Conservation (phyloP, 2,888 invertebrate genomes). For the Anticlea derivata region DNA sequence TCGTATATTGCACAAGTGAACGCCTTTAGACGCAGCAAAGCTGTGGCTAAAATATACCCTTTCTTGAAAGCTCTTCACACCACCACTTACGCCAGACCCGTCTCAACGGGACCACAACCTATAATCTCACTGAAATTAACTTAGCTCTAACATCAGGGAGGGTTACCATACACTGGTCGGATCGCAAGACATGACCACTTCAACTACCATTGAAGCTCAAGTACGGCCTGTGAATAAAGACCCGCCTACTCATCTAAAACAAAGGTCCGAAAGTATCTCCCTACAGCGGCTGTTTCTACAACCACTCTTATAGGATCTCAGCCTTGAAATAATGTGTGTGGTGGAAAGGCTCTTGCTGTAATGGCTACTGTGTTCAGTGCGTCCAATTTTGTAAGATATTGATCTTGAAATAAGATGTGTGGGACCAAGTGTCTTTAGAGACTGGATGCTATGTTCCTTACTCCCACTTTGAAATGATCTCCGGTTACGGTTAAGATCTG, state of each 20-base stretch:
- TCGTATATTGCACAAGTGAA: constrained; percentile 38
- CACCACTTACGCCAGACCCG: constrained; percentile 52
- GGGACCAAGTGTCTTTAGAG: constrained; percentile 7
- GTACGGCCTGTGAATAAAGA: constrained; percentile 46
- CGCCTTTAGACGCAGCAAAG: constrained; percentile 53
- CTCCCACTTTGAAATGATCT: constrained; percentile 43
- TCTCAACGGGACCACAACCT: constrained; percentile 47
- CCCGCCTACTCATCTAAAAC: constrained; percentile 38
- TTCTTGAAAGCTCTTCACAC: constrained; percentile 54
- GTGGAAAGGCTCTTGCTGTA: constrained; percentile 1
- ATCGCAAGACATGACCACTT: constrained; percentile 71
- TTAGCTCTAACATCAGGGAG: constrained; percentile 41
- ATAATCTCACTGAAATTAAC: constrained; percentile 57
- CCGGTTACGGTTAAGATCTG: constrained; percentile 19
- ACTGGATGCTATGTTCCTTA: constrained; percentile 23
- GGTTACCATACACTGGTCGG: constrained; percentile 54
- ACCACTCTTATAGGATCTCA: constrained; percentile 35
- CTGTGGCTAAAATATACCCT: constrained; percentile 63
- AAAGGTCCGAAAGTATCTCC: constrained; percentile 40
- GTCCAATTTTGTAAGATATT: constrained; percentile 22
- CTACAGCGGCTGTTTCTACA: constrained; percentile 37
- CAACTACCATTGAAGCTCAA: constrained; percentile 66
- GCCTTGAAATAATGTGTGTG: constrained; percentile 4
- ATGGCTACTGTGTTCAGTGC: constrained; percentile 7
- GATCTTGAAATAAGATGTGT: constrained; percentile 15